Conservation (phyloP, 2,797 vertebrate genomes). For the Huso huso region DNA sequence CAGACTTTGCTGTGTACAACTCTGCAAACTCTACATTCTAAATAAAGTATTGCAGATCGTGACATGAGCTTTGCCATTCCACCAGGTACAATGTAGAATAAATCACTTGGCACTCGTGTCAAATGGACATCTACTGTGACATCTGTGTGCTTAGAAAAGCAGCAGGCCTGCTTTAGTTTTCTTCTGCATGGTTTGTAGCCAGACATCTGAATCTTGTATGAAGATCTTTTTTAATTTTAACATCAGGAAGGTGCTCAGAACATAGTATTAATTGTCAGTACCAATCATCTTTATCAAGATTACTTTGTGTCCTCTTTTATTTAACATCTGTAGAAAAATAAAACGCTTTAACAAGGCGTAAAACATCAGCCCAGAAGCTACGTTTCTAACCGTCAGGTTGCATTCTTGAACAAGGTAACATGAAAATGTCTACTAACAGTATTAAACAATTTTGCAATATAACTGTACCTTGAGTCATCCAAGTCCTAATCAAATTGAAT, state of each 20-base stretch:
- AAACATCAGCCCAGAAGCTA: constrained; percentile 13
- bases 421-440: constrained; percentile 2
- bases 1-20: too few species aligned
- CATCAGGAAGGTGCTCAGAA: constrained; percentile 4
- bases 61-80: not conserved
- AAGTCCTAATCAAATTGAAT: constrained; percentile 7
- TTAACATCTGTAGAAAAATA: not conserved
- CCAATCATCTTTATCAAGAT: not conserved
- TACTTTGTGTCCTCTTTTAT: not conserved
- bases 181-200: too few species aligned
- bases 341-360: constrained; percentile 15
- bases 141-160: constrained; percentile 5
- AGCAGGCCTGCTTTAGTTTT: not conserved
- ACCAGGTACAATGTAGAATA: not conserved
- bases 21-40: too few species aligned
- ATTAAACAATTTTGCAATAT: not conserved
- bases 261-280: not conserved
- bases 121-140: not conserved
- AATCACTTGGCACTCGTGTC: not conserved
- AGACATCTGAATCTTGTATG: not conserved
- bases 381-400: constrained; percentile 7
- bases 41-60: too few species aligned
- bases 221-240: not conserved
- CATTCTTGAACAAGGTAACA: constrained; percentile 4
- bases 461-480: constrained; percentile 10